Evolutionary conservation across 2,888 invertebrate genomes (phyloP).

Genomic region (Lithosia quadra): DNA sequence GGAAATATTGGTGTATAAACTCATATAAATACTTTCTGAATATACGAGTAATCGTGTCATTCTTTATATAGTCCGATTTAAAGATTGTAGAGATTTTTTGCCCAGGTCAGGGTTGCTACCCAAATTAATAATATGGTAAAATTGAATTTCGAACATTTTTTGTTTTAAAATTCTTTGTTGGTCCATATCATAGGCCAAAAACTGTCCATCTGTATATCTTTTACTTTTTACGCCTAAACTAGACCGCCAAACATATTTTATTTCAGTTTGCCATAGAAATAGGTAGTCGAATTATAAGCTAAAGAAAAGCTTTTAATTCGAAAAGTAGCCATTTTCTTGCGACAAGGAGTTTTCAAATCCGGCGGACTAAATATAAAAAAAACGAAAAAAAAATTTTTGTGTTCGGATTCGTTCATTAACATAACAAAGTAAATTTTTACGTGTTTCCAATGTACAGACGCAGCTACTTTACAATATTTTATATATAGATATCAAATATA

Average conservation of each 20-base stretch:
- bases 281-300: no score
- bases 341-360: neutral
- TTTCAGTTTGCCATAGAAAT: no score
- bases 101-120: neutral
- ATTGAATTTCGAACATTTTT: neutral
- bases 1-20: conserved; percentile 23
- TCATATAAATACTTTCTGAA: conserved; percentile 5
- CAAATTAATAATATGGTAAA: neutral
- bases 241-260: no score
- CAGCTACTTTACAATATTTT: no score
- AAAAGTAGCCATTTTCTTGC: neutral
- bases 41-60: neutral
- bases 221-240: no score
- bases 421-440: no score
- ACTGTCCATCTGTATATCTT: no score
- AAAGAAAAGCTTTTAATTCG: neutral
- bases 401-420: no score
- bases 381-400: no score
- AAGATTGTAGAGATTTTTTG: neutral
- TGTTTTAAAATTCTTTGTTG: neutral
- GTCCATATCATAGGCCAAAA: neutral
- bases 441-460: no score
- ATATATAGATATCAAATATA: neutral
- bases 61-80: neutral
- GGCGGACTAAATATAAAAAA: no score